Evolutionary conservation across 1,140 invertebrate genomes (phyloP), one percentile per base, ranked within the genome.

Genomic region (Meloidogyne hapla): DNA sequence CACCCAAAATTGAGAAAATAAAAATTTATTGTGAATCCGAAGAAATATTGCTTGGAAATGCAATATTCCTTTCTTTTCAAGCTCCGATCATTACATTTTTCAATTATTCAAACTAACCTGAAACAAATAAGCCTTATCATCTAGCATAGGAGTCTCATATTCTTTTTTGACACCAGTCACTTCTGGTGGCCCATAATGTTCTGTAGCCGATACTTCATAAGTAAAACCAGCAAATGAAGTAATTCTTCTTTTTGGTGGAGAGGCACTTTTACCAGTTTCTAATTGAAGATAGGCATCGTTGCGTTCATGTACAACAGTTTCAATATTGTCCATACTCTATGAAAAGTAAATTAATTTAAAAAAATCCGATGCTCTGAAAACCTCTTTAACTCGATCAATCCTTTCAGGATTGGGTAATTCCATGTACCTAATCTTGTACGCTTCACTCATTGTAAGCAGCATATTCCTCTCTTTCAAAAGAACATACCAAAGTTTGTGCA

Each of bases 401-500:
- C 96, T 90, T 89, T 99, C 96, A 33, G 94, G 94, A 90, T 92
- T 96, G 13, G 95, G 94, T 88, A 98, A 81, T n/a, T 92, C 78
- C 87, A 91, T 88, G 48, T 87, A 88, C 83, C 92, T 89, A 76
- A 90, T 86, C 68, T 92, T 92, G 84, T 91, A 92, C 84, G 92
- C 92, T 76, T 93, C 90, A 89, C 97, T 92, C 95, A 98, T 96
- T 21, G 96, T 98, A 66, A 95, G 87, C 8, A 99, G 89, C 94
- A 98, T 96, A 87, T 99, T 99, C 74, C 91, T 89, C 89, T 99
- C 96, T 89, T 98, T 99, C 26, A 98, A 88, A 72, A 99, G 89
- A 28, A 99, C 90, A 90, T 92, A 97, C 96, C 96, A 99, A 73
- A 99, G 89, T 90, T 99, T 97, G 84, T 99, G 96, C 64, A 99